Conservation (phyloP, 2,888 invertebrate species). For the Eulithis testata region DNA sequence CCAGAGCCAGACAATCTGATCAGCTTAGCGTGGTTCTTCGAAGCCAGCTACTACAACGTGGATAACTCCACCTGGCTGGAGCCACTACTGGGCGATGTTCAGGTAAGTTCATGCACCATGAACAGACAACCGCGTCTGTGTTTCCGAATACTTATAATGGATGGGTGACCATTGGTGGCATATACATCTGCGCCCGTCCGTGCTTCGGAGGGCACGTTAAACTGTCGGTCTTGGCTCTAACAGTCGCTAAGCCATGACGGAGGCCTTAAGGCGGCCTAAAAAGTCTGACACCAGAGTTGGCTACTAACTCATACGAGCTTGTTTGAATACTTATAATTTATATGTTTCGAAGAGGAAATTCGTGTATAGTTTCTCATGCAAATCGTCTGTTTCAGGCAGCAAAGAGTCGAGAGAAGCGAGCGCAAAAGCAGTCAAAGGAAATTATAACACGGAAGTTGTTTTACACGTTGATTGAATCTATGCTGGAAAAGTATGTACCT, state of each 20-base stretch:
- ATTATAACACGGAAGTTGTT: constrained; percentile 47
- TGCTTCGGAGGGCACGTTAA: too few relatives aligned
- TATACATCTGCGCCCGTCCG: too few relatives aligned
- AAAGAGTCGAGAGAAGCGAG: constrained; percentile 52
- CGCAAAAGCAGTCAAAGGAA: constrained; percentile 37
- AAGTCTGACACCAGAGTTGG: too few relatives aligned
- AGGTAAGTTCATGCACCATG: constrained; percentile 49
- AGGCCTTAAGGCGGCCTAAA: too few relatives aligned
- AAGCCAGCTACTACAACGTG: constrained; percentile 77
- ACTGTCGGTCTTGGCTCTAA: too few relatives aligned
- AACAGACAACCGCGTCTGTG: too few relatives aligned
- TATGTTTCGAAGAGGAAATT: too few relatives aligned
- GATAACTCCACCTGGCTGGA: constrained; percentile 72
- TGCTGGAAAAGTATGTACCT: constrained; percentile 51
- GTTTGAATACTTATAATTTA: too few relatives aligned
- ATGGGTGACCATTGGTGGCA: too few relatives aligned
- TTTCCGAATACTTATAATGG: too few relatives aligned
- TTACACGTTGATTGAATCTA: constrained; percentile 48
- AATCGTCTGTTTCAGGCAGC: constrained; percentile 53
- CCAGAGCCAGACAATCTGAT: constrained; percentile 62
- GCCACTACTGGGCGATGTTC: constrained; percentile 71
- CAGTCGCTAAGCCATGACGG: too few relatives aligned
- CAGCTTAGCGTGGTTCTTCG: constrained; percentile 79
- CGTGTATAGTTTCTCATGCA: background rate
- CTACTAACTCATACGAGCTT: too few relatives aligned